Evolutionary conservation across 1,140 invertebrate genomes (phyloP).

Genomic region (Cyrtorhinus lividipennis): DNA sequence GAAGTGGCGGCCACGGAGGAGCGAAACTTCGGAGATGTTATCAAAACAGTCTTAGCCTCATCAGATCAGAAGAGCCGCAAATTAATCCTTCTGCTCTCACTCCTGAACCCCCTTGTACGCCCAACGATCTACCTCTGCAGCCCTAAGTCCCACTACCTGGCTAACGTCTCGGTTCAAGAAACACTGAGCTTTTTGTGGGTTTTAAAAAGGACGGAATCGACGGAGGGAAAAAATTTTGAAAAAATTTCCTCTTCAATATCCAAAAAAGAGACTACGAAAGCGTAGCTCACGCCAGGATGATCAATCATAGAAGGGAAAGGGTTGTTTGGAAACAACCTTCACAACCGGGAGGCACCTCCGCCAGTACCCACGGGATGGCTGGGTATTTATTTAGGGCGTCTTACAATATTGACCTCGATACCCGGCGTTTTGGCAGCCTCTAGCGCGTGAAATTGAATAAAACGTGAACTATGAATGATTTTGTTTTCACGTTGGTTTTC

Average conservation of each 20-base stretch:
- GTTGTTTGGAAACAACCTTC: conserved; percentile 4
- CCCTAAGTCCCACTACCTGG: background rate
- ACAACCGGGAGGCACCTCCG: background rate
- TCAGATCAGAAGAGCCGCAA: conserved; percentile 4
- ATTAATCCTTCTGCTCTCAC: background rate
- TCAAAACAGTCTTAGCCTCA: conserved; percentile 8
- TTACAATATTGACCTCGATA: too few species aligned
- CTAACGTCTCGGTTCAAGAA: background rate
- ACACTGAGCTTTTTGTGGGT: background rate
- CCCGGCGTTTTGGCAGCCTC: too few species aligned
- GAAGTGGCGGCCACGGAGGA: background rate
- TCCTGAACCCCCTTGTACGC: background rate
- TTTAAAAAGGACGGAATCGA: background rate
- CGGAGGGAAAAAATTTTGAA: background rate
- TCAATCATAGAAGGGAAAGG: background rate
- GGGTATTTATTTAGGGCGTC: too few species aligned
- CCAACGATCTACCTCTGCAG: background rate
- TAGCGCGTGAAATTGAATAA: too few species aligned
- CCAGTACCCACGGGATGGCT: too few species aligned
- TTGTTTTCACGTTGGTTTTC: too few species aligned
- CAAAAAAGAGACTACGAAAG: background rate
- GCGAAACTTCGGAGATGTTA: background rate
- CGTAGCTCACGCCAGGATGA: conserved; percentile 6
- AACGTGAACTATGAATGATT: too few species aligned
- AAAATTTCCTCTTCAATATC: background rate